These are phyloP conservation scores for Rhegmatorhina hoffmannsi DNA, from an alignment of 2,113 vertebrate species.

Conservation along the genomic window DNA sequence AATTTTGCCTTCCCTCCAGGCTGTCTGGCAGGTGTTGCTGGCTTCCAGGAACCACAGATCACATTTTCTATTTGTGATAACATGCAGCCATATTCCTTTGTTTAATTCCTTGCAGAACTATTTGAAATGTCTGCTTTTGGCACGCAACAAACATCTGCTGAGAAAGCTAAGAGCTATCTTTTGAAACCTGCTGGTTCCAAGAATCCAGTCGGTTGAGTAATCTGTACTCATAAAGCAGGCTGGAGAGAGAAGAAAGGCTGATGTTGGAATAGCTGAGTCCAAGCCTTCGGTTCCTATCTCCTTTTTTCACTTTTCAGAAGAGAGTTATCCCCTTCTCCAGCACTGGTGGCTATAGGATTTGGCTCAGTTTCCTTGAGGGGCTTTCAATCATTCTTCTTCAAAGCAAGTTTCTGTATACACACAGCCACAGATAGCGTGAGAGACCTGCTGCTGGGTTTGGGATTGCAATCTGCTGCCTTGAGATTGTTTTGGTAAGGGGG, in stretches of 20 bases:
- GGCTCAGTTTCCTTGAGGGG: neutral
- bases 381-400: slow-evolving; percentile 3
- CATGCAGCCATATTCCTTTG: slow-evolving; percentile 18
- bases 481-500: slow-evolving; percentile 16
- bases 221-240: neutral
- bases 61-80: slow-evolving; percentile 21
- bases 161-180: slow-evolving; percentile 28
- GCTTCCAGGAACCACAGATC: slow-evolving; percentile 15
- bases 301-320: neutral
- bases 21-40: slow-evolving; percentile 4
- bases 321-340: neutral
- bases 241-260: neutral
- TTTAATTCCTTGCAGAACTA: slow-evolving; percentile 36
- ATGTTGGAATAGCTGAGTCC: slow-evolving; percentile 1
- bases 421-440: neutral
- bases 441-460: slow-evolving; percentile 32
- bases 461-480: neutral
- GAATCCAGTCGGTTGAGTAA: slow-evolving; percentile 34
- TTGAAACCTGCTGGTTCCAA: slow-evolving; percentile 31
- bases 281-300: neutral
- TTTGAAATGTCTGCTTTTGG: slow-evolving; percentile 11
- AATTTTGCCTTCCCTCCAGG: neutral
- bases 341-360: neutral
- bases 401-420: neutral
- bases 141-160: slow-evolving; percentile 5